phyloP scores from a whole-genome alignment of 2,113 vertebrate species.

The Lipotes vexillifer region DNA sequence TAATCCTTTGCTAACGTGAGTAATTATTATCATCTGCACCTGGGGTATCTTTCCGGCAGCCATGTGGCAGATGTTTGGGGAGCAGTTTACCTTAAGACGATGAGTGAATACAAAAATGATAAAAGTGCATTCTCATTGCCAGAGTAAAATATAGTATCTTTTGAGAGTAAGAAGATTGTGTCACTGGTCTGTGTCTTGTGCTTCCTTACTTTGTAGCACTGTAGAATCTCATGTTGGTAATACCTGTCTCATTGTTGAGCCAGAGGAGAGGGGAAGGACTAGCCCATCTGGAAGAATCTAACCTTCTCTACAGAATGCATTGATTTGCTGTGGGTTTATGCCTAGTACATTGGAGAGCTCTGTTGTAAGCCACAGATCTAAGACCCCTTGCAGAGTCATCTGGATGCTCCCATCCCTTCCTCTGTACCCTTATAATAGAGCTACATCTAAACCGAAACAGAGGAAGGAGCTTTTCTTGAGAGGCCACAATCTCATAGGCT shows the following conservation, averaged over 20 bases:
- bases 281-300: background rate
- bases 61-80: background rate
- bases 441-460: conserved; percentile 4
- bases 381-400: background rate
- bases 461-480: background rate
- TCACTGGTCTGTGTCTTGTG: background rate
- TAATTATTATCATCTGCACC: conserved; percentile 56
- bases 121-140: background rate
- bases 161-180: background rate
- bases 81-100: conserved; percentile 2
- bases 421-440: background rate
- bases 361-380: background rate
- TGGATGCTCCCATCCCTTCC: background rate
- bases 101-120: background rate
- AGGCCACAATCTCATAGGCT: background rate
- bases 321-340: background rate
- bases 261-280: background rate
- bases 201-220: background rate
- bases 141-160: background rate
- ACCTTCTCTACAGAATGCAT: background rate
- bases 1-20: conserved; percentile 94
- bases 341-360: background rate
- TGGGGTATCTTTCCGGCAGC: background rate
- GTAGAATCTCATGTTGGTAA: background rate
- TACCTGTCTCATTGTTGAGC: background rate